Base-by-base conservation (phyloP, 1,140 invertebrate species). In the Macrotrachela quadricornifera region DNA sequence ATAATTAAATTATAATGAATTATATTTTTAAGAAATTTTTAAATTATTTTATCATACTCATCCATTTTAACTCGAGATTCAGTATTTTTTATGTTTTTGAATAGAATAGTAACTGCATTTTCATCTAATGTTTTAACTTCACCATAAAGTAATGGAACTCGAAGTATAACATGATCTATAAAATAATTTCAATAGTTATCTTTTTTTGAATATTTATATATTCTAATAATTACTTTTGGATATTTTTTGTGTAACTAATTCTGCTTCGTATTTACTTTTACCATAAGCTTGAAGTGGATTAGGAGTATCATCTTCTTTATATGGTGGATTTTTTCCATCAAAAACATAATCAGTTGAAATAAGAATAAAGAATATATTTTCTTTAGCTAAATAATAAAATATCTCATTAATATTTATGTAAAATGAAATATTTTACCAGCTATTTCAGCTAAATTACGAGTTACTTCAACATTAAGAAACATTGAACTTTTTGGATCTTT, bases 321-420 rank as follows among this genome's bases (percentile, higher is more conserved):
- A 76, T 3, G 75, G 75, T 40, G 74, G 68, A 50, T 60, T 62
- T 16, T 62, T 68, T 6, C 75, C 75, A 68, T 76, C 72, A 69
- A 77, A 77, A 6, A 76, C 74, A 64, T 76, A 77, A 58, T 76
- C 75, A 51, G 74, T 76, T 60, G 75, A 76, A 10, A 77, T 75
- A 59, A 73, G 76, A 11, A 77, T 55, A 0, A 77, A 60, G 46
- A 66, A 68, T 13, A 65, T 65, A 36, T 61, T 60, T 37, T 64
- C 39, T 41, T 60, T 53, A 47, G 49, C 71, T 73, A 58, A 41
- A 54, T 45, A 30, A 30, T n/a, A n/a, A n/a, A n/a, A n/a, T n/a
- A n/a, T n/a, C n/a, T n/a, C n/a, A n/a, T n/a, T n/a, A 48, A 44
- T 30, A 36, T 46, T 38, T n/a, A 36, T 14, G 37, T 44, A 6